phyloP scores from a whole-genome alignment of 2,888 invertebrate species.

The Epiblema foenella region DNA sequence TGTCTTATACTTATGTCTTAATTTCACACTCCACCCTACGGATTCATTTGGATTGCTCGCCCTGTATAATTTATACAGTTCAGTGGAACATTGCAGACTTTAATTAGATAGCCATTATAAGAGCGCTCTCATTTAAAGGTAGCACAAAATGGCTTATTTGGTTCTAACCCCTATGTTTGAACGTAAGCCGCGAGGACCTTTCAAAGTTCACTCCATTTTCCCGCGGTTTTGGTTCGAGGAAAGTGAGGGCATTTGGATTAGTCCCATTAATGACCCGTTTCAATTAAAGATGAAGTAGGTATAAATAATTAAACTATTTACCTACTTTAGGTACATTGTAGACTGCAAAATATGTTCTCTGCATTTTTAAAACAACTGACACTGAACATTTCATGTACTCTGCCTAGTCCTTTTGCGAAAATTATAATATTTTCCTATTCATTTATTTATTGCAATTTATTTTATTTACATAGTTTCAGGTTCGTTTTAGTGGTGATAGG shows the following conservation, averaged over 20 bases:
- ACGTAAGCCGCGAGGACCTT: not conserved
- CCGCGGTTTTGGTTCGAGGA: not conserved
- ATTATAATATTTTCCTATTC: too few species aligned
- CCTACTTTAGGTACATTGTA: too few species aligned
- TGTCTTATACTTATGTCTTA: not conserved
- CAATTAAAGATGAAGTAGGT: too few species aligned
- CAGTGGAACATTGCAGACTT: not conserved
- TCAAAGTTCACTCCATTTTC: slow-evolving; percentile 3
- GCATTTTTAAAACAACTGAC: too few species aligned
- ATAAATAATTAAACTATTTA: too few species aligned
- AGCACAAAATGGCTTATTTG: not conserved
- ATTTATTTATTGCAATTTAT: too few species aligned
- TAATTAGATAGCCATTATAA: not conserved
- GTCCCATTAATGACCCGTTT: not conserved
- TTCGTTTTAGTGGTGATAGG: too few species aligned
- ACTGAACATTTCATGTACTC: too few species aligned
- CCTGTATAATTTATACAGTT: not conserved
- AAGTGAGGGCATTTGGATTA: not conserved
- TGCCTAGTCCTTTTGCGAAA: too few species aligned
- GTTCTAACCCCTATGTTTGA: not conserved
- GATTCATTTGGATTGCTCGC: not conserved
- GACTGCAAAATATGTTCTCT: too few species aligned
- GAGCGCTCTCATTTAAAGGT: not conserved
- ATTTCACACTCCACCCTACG: not conserved
- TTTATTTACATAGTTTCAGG: too few species aligned